These are phyloP conservation scores for Lacanobia oleracea DNA, from an alignment of 2,888 invertebrate genomes.

Conservation along the genomic window DNA sequence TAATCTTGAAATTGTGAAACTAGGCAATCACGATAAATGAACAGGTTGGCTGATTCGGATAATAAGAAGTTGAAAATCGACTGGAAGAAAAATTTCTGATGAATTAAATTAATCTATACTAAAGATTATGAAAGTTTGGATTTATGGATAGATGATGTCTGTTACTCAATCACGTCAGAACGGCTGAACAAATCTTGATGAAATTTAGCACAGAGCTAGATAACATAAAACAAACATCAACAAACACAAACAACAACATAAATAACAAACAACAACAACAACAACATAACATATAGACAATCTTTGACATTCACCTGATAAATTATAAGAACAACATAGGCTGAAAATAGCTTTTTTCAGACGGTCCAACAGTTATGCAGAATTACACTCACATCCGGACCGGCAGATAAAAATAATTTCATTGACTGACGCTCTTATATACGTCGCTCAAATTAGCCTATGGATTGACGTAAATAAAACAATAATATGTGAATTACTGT, in stretches of 20 bases:
- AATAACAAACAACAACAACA: too few species aligned
- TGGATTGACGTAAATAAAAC: constrained; percentile 14
- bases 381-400: constrained; percentile 38
- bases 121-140: too few species aligned
- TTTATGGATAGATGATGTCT: too few species aligned
- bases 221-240: too few species aligned
- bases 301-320: too few species aligned
- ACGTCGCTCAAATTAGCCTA: neutral
- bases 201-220: too few species aligned
- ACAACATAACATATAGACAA: too few species aligned
- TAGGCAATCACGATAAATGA: neutral
- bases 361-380: constrained; percentile 8
- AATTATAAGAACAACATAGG: neutral
- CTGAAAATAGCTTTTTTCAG: constrained; percentile 2
- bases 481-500: constrained; percentile 14
- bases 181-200: too few species aligned
- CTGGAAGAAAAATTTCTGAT: too few species aligned
- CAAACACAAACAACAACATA: too few species aligned
- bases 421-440: constrained; percentile 5
- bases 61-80: neutral
- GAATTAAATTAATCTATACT: too few species aligned
- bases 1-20: neutral
- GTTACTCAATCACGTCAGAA: too few species aligned
- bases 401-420: constrained; percentile 24
- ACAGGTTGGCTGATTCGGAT: neutral